Conservation (phyloP, 92 coral and sea anemone species). For the Galaxea fascicularis region DNA sequence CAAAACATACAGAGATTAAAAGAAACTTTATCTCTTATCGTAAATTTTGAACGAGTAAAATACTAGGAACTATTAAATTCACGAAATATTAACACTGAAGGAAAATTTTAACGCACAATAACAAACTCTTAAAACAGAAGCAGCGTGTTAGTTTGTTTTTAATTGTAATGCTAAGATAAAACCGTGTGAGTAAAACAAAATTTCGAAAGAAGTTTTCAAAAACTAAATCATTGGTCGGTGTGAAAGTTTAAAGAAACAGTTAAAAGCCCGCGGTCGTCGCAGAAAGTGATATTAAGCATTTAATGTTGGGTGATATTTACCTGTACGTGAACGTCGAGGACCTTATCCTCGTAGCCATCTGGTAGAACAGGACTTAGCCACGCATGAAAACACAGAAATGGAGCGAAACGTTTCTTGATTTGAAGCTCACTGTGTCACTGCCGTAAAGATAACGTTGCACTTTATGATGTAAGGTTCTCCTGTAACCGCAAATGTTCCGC, state of each 20-base stretch:
- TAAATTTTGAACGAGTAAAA: not conserved
- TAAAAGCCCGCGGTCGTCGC: not conserved
- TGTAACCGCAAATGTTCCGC: not conserved
- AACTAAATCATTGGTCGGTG: not conserved
- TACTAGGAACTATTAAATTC: not conserved
- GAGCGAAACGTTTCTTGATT: constrained; percentile 19
- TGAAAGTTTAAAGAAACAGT: not conserved
- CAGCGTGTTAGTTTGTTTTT: constrained; percentile 10
- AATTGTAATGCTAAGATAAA: not conserved
- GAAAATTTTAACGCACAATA: not conserved
- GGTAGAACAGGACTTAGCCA: not conserved
- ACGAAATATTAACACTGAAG: constrained; percentile 11
- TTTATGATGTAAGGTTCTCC: not conserved
- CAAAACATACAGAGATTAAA: not conserved
- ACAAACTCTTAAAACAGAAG: not conserved
- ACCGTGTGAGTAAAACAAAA: not conserved
- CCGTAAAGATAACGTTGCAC: not conserved
- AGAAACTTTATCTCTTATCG: not conserved
- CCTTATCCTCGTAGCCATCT: constrained; percentile 45
- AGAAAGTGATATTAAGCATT: not conserved
- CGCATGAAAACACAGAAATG: constrained; percentile 10
- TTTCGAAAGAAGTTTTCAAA: not conserved
- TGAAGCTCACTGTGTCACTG: not conserved
- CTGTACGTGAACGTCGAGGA: constrained; percentile 51
- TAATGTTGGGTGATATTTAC: constrained; percentile 21